Evolutionary conservation across 2,113 vertebrate species (phyloP).

Genomic region (Crypturellus undulatus): DNA sequence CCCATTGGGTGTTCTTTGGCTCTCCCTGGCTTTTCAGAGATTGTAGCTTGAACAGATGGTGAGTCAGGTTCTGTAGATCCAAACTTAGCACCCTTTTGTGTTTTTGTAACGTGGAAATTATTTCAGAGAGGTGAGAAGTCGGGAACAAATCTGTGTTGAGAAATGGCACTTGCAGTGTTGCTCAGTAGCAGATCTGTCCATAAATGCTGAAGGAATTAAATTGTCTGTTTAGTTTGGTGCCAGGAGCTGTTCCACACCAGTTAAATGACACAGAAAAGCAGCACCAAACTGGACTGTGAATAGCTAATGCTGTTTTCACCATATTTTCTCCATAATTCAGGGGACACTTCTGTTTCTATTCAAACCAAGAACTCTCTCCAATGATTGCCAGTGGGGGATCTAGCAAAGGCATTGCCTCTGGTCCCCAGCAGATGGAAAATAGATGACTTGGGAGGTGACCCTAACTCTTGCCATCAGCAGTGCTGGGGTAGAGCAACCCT

Average conservation of each 20-base stretch:
- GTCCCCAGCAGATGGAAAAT: neutral
- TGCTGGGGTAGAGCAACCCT: neutral
- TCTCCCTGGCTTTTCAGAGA: neutral
- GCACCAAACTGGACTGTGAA: neutral
- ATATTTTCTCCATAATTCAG: neutral
- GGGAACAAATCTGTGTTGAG: neutral
- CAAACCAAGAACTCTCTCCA: neutral
- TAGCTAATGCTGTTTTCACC: neutral
- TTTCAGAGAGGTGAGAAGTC: neutral
- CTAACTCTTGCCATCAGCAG: neutral
- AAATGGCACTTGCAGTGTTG: neutral
- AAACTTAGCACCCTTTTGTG: neutral
- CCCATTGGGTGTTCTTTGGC: neutral
- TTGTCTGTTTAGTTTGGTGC: neutral
- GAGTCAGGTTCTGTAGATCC: neutral
- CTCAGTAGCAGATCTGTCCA: neutral
- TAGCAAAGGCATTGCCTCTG: neutral
- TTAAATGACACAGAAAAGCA: neutral
- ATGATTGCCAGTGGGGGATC: neutral
- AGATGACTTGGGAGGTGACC: neutral
- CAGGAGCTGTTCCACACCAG: neutral
- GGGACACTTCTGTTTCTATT: neutral
- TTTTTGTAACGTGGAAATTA: neutral
- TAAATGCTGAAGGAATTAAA: constrained; percentile 1
- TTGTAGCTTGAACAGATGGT: neutral